Conservation (phyloP, 2,888 invertebrate genomes). For the Drosophila mettleri region DNA sequence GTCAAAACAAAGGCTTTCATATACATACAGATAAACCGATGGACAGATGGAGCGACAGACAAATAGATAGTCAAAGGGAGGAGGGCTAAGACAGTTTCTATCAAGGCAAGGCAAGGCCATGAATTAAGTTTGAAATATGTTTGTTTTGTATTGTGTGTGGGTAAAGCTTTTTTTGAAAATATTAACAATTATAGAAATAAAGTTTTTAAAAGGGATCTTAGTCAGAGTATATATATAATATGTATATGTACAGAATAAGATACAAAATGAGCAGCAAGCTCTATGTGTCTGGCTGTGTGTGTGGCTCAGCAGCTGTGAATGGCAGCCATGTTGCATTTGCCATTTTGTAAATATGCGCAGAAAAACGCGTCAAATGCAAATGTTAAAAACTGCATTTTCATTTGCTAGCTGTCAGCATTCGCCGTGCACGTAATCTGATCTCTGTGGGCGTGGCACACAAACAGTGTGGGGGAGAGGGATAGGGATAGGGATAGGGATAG, state of each 20-base stretch:
- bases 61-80: too few species aligned
- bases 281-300: neutral
- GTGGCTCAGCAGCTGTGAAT: conserved; percentile 64
- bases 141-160: too few species aligned
- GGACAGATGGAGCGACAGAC: too few species aligned
- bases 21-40: too few species aligned
- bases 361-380: conserved; percentile 70
- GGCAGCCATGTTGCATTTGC: conserved; percentile 73
- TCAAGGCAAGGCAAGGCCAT: neutral
- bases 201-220: too few species aligned
- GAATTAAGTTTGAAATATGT: too few species aligned
- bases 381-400: conserved; percentile 76
- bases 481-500: neutral
- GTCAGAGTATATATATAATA: neutral
- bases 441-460: conserved; percentile 20
- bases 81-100: too few species aligned
- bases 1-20: neutral
- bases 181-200: too few species aligned
- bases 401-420: conserved; percentile 69
- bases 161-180: too few species aligned
- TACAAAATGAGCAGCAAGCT: conserved; percentile 1
- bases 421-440: conserved; percentile 45
- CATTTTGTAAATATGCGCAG: conserved; percentile 66
- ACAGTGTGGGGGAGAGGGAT: neutral
- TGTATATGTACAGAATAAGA: neutral